A percentile compares a stretch with the other conserved stretches of the same genome.
These are phyloP conservation scores for Drosophila neocordata DNA, from an alignment of 1,140 invertebrate genomes.

Conservation along the genomic window DNA sequence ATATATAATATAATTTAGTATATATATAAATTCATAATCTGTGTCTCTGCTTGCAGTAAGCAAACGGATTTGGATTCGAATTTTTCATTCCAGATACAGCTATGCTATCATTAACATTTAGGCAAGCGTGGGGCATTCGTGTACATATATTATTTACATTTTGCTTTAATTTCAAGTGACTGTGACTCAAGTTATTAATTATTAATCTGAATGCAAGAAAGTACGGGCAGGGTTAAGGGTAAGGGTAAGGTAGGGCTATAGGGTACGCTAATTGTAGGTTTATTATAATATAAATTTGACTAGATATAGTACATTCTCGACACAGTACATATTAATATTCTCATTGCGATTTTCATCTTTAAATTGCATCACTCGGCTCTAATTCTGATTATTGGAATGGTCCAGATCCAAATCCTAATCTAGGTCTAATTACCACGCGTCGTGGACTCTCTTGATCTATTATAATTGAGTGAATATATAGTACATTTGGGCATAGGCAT, in stretches of 20 bases:
- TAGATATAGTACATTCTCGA: conserved; percentile 36
- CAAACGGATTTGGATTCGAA: conserved; percentile 2
- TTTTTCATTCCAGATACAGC: conserved; percentile 1
- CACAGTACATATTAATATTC: conserved; percentile 18
- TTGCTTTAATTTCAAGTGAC: conserved; percentile 18
- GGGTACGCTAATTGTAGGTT: conserved; percentile 4
- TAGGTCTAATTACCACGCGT: background rate
- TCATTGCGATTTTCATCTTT: conserved; percentile 10
- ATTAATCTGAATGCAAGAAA: conserved; percentile 18
- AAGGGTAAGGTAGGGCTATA: background rate
- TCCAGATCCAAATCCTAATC: conserved; percentile 1
- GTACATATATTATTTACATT: conserved; percentile 14
- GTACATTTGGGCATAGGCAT: conserved; percentile 7
- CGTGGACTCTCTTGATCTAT: conserved; percentile 5
- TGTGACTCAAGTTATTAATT: conserved; percentile 19
- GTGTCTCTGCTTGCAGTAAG: conserved; percentile 4
- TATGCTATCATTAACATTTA: conserved; percentile 5
- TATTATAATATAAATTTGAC: conserved; percentile 43
- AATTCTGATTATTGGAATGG: conserved; percentile 11
- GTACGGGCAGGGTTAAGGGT: conserved; percentile 6
- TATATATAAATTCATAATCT: conserved; percentile 1
- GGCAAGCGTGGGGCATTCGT: conserved; percentile 10
- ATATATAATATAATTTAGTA: conserved; percentile 1
- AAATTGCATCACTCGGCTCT: conserved; percentile 11
- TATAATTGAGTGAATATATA: conserved; percentile 3